Evolutionary conservation across 30 jellyfish, hydroid and myxozoan genomes (phyloP).

Genomic region (Cassiopea xamachana): DNA sequence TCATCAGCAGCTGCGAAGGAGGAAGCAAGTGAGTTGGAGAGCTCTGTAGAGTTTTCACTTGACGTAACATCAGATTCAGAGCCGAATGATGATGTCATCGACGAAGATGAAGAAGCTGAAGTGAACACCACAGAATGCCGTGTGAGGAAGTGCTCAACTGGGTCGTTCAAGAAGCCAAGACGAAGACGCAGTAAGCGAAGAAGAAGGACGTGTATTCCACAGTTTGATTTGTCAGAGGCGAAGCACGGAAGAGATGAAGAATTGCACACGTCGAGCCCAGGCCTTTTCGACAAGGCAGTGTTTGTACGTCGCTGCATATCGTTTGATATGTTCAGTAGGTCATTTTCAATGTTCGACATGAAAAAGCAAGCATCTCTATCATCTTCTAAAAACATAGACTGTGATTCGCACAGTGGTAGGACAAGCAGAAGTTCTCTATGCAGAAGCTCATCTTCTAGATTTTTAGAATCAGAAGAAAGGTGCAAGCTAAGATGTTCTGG

Average conservation of each 20-base stretch:
- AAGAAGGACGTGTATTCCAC: slow-evolving; percentile 63
- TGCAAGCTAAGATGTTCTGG: slow-evolving; percentile 52
- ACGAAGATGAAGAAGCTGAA: slow-evolving; percentile 49
- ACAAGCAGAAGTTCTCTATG: slow-evolving; percentile 61
- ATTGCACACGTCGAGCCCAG: slow-evolving; percentile 37
- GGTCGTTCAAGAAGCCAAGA: slow-evolving; percentile 34
- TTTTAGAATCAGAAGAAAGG: slow-evolving; percentile 59
- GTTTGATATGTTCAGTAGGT: slow-evolving; percentile 43
- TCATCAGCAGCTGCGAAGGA: slow-evolving; percentile 42
- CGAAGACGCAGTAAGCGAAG: slow-evolving; percentile 58
- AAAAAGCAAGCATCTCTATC: slow-evolving; percentile 27
- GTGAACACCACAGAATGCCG: slow-evolving; percentile 21
- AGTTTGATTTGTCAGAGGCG: slow-evolving; percentile 47
- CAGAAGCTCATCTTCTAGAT: slow-evolving; percentile 51
- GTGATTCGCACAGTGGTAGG: slow-evolving; percentile 39
- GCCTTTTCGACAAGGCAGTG: slow-evolving; percentile 5
- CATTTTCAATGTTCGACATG: slow-evolving; percentile 70
- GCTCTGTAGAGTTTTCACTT: slow-evolving; percentile 90
- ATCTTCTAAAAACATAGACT: slow-evolving; percentile 51
- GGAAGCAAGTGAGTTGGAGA: slow-evolving; percentile 70
- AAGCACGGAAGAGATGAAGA: slow-evolving; percentile 9
- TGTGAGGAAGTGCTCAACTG: slow-evolving; percentile 46
- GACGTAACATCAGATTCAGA: slow-evolving; percentile 69
- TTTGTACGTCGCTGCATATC: slow-evolving; percentile 72
- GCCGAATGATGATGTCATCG: slow-evolving; percentile 64